These are phyloP conservation scores for Metalampra italica DNA, from an alignment of 2,888 invertebrate genomes.

Conservation along the genomic window DNA sequence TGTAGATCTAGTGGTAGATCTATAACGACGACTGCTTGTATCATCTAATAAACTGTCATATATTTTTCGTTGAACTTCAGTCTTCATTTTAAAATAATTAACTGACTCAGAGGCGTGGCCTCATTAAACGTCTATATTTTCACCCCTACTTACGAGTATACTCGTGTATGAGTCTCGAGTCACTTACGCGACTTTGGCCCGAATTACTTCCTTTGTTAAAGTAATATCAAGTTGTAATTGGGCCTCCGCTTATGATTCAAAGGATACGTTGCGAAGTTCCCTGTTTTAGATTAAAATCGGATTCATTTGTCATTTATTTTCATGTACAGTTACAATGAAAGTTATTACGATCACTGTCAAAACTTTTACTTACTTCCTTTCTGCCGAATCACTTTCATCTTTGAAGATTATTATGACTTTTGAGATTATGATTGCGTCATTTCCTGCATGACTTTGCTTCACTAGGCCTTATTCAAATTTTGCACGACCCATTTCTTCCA, in stretches of 20 bases:
- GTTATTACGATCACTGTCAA: neutral
- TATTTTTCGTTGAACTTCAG: too few relatives aligned
- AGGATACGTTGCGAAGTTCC: slow-evolving; percentile 5
- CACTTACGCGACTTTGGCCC: slow-evolving; percentile 19
- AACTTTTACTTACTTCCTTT: neutral
- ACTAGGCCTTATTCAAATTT: too few relatives aligned
- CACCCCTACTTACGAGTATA: slow-evolving; percentile 1
- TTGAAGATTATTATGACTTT: too few relatives aligned
- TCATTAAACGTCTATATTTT: neutral
- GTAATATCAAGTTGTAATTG: slow-evolving; percentile 55
- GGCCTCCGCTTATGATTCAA: slow-evolving; percentile 17
- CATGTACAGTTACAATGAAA: neutral
- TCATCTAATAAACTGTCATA: too few relatives aligned
- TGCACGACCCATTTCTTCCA: too few relatives aligned
- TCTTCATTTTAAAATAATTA: too few relatives aligned
- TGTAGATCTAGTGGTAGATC: too few relatives aligned
- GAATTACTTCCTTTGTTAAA: slow-evolving; percentile 46
- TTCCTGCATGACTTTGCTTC: too few relatives aligned
- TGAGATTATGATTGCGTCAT: too few relatives aligned
- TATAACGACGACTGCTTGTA: too few relatives aligned
- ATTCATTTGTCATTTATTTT: slow-evolving; percentile 4
- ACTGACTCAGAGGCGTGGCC: too few relatives aligned
- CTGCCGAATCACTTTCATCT: neutral
- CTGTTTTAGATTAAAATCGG: slow-evolving; percentile 2
- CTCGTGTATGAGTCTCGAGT: neutral